These are phyloP conservation scores for Toxonevra muliebris DNA, from an alignment of 2,888 invertebrate species.

Conservation along the genomic window DNA sequence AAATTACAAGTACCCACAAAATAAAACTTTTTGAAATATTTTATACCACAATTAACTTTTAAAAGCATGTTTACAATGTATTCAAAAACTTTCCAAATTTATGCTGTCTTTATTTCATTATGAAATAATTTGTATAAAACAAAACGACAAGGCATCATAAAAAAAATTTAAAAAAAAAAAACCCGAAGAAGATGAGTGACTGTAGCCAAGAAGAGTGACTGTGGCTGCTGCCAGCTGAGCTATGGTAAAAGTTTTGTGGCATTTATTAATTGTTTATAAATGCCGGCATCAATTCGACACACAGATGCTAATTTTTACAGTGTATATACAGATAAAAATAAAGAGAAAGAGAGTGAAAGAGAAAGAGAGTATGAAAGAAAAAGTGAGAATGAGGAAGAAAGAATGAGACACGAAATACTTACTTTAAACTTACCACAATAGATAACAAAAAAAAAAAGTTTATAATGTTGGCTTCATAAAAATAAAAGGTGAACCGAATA, in stretches of 20 bases:
- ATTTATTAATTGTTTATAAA: conserved; percentile 44
- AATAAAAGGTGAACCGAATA: not conserved
- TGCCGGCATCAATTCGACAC: conserved; percentile 25
- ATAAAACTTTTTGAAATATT: no score
- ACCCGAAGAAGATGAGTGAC: no score
- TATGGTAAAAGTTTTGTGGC: conserved; percentile 16
- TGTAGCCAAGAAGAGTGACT: no score
- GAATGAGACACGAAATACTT: not conserved
- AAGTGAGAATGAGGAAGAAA: not conserved
- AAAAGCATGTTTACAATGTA: conserved; percentile 29
- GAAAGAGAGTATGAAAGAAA: not conserved
- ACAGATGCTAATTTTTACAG: conserved; percentile 48
- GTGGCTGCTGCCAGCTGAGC: not conserved
- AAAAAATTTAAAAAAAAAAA: no score
- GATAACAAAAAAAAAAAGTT: not conserved
- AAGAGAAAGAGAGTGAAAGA: not conserved
- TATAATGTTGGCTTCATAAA: no score
- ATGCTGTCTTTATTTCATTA: conserved; percentile 30
- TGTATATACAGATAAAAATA: not conserved
- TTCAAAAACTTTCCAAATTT: conserved; percentile 29
- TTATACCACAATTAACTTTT: conserved; percentile 2
- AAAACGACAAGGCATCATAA: no score
- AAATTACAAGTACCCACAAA: no score
- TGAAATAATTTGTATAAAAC: conserved; percentile 9
- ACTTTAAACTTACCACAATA: not conserved